A percentile compares a stretch with the other conserved stretches of the same genome.
Conservation (phyloP, 2,113 vertebrate species). For the Microtus pennsylvanicus region DNA sequence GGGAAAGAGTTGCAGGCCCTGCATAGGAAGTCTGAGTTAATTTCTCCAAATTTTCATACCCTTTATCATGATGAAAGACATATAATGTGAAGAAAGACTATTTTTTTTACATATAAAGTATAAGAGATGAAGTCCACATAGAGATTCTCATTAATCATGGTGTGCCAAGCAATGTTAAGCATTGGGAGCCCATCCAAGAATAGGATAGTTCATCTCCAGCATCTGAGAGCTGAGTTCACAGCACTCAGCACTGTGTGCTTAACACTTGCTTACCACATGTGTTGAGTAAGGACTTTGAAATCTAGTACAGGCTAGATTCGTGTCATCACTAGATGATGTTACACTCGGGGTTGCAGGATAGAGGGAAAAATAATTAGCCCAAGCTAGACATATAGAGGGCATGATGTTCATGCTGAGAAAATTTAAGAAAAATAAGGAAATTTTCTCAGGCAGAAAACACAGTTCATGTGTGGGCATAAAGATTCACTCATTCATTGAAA, state of each 20-base stretch:
- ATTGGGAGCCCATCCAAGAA: background rate
- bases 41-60: background rate
- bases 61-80: conserved; percentile 41
- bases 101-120: conserved; percentile 9
- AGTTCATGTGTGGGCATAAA: background rate
- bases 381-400: background rate
- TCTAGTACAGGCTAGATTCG: background rate
- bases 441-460: background rate
- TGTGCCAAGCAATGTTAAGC: background rate
- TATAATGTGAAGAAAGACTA: background rate
- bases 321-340: background rate
- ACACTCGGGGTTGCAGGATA: background rate
- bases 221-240: background rate
- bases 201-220: background rate
- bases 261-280: background rate
- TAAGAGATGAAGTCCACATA: background rate
- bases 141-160: background rate
- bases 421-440: background rate
- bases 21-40: background rate
- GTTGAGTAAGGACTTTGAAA: background rate
- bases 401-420: background rate
- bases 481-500: background rate
- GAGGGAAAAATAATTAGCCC: background rate
- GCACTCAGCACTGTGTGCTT: background rate
- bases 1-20: background rate